These are phyloP conservation scores for Nesoenas mayeri DNA, from an alignment of 2,113 vertebrate genomes.

Conservation along the genomic window DNA sequence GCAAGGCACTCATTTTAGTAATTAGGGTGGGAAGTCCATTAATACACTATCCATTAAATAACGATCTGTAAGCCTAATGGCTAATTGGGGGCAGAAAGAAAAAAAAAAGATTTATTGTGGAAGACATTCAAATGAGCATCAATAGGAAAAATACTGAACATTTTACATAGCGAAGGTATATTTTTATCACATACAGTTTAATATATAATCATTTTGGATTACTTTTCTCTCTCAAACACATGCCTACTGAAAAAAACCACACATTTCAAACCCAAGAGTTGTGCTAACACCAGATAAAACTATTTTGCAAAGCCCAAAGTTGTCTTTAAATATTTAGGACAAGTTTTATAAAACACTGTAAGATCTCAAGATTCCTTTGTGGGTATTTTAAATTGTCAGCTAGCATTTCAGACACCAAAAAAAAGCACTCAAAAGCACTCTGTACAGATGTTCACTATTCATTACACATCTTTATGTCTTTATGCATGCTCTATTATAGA, in stretches of 20 bases:
- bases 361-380: neutral
- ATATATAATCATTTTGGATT: neutral
- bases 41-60: conserved; percentile 67
- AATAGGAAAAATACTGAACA: neutral
- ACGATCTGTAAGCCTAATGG: conserved; percentile 53
- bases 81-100: neutral
- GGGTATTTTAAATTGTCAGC: neutral
- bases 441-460: conserved; percentile 48
- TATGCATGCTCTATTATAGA: conserved; percentile 24
- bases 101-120: neutral
- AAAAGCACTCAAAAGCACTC: neutral
- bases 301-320: neutral
- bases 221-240: neutral
- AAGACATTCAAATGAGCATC: conserved; percentile 18
- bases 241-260: neutral
- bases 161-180: neutral
- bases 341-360: neutral
- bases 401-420: neutral
- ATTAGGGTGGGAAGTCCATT: conserved; percentile 71
- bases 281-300: neutral
- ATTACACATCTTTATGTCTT: neutral
- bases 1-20: conserved; percentile 67
- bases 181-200: neutral
- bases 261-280: neutral
- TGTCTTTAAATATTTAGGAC: conserved; percentile 15